A percentile compares a stretch with the other conserved stretches of the same genome.
phyloP scores from a whole-genome alignment of 1,140 invertebrate genomes.

The Samia ricini region DNA sequence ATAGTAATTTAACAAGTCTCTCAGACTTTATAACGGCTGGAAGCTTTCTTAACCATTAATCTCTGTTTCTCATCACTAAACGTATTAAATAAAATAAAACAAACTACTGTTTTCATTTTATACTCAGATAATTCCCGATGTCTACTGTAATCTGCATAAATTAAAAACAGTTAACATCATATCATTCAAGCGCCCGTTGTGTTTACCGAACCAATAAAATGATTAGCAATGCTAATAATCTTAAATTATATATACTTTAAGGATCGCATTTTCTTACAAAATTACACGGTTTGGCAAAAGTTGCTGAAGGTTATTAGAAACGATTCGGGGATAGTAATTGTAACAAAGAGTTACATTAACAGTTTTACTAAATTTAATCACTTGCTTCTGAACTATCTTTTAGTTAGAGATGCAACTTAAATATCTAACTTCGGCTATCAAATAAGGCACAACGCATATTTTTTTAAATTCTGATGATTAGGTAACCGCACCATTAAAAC shows the following conservation, averaged over 20 bases:
- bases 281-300: constrained; percentile 20
- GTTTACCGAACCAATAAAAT: constrained; percentile 39
- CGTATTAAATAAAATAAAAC: background rate
- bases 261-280: constrained; percentile 17
- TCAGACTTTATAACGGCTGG: background rate
- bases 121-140: background rate
- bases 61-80: background rate
- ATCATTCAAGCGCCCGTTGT: constrained; percentile 34
- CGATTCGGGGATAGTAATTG: background rate
- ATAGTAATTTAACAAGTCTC: too few species aligned
- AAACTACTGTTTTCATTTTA: background rate
- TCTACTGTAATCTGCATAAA: constrained; percentile 51
- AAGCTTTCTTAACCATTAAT: background rate
- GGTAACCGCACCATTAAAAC: too few species aligned
- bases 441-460: too few species aligned
- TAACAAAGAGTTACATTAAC: background rate
- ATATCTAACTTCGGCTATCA: too few species aligned
- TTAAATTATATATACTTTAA: constrained; percentile 31
- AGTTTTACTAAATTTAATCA: too few species aligned
- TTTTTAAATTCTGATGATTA: too few species aligned
- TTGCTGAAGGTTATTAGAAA: constrained; percentile 4
- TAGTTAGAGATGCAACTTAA: too few species aligned
- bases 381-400: too few species aligned
- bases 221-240: constrained; percentile 47
- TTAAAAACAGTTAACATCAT: constrained; percentile 38